phyloP scores from a whole-genome alignment of 2,888 invertebrate genomes.

The Drosophila trichaetosa region DNA sequence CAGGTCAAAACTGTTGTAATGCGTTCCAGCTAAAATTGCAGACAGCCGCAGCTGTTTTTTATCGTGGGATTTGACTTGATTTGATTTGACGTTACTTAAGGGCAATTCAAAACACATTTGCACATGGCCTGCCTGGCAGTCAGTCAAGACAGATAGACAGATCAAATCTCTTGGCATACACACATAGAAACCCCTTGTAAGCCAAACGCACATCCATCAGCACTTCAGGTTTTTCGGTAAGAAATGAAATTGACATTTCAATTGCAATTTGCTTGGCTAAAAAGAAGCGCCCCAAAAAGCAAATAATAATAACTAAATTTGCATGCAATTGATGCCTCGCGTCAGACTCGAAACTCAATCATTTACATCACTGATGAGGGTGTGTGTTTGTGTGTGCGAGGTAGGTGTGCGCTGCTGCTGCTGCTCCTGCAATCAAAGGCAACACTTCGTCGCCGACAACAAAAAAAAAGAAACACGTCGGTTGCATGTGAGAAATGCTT shows the following conservation, averaged over 20 bases:
- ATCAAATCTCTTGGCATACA: not conserved
- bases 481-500: conserved; percentile 73
- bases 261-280: conserved; percentile 57
- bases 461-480: conserved; percentile 5
- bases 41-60: conserved; percentile 12
- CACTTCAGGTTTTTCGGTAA: conserved; percentile 2
- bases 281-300: conserved; percentile 37
- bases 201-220: conserved; percentile 22
- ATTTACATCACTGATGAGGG: conserved; percentile 43
- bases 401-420: not conserved
- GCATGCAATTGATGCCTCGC: conserved; percentile 76
- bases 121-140: conserved; percentile 7
- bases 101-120: conserved; percentile 12
- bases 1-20: conserved; percentile 14
- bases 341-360: conserved; percentile 64
- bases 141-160: not conserved
- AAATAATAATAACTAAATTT: conserved; percentile 76
- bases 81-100: not conserved
- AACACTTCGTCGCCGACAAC: conserved; percentile 29
- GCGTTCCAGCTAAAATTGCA: conserved; percentile 39
- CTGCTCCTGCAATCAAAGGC: conserved; percentile 23
- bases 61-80: conserved; percentile 21
- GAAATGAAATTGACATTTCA: conserved; percentile 70
- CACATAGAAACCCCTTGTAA: not conserved
- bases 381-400: conserved; percentile 1